These are phyloP conservation scores for Chrysogorgia sp. DNA, from an alignment of 92 coral and sea anemone genomes.

Conservation along the genomic window DNA sequence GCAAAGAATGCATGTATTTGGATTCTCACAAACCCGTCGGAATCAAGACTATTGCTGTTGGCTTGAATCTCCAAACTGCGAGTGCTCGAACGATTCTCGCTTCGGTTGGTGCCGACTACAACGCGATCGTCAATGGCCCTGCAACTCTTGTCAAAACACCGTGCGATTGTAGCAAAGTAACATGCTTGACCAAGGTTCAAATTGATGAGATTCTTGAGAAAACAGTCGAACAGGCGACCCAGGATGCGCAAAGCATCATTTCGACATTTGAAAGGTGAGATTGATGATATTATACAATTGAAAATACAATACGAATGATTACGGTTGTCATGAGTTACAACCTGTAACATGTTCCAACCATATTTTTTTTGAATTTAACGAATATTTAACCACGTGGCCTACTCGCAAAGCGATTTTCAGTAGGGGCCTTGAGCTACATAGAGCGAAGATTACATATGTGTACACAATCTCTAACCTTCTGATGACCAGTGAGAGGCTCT, in stretches of 20 bases:
- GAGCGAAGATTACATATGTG: too few species aligned
- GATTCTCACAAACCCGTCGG: too few species aligned
- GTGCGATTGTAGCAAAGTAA: conserved; percentile 76
- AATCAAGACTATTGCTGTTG: conserved; percentile 79
- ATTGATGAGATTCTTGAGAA: conserved; percentile 63
- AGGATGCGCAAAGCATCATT: conserved; percentile 67
- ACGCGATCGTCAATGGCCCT: conserved; percentile 73
- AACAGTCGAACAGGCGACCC: conserved; percentile 62
- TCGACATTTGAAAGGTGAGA: conserved; percentile 54
- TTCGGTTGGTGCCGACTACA: conserved; percentile 77
- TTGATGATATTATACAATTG: neutral
- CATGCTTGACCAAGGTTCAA: conserved; percentile 72
- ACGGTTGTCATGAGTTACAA: too few species aligned
- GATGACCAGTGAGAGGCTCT: too few species aligned
- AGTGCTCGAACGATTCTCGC: conserved; percentile 66
- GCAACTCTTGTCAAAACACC: conserved; percentile 44
- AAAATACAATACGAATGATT: neutral
- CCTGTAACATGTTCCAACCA: too few species aligned
- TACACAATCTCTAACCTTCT: too few species aligned
- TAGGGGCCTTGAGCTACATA: too few species aligned
- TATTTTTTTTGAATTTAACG: too few species aligned
- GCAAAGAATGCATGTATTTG: conserved; percentile 77
- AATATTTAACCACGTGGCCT: too few species aligned
- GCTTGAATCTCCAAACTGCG: conserved; percentile 70
- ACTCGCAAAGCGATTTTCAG: too few species aligned